Percentiles rank a stretch among this genome's conserved stretches.
Evolutionary conservation across 2,888 invertebrate species (phyloP).

Genomic region (Eledona agricola): DNA sequence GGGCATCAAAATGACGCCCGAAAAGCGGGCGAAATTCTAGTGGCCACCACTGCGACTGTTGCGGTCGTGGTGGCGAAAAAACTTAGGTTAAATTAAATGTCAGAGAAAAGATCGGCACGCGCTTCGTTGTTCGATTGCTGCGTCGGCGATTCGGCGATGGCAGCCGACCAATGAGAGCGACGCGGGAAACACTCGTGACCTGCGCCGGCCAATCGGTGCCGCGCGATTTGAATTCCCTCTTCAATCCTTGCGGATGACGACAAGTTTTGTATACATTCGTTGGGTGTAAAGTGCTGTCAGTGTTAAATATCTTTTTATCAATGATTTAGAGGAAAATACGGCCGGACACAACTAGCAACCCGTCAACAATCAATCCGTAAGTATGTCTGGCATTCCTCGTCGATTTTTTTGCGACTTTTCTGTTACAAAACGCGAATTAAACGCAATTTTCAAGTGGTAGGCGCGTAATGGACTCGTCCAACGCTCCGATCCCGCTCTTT

Average conservation of each 20-base stretch:
- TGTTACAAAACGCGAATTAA: conserved; percentile 57
- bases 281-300: conserved; percentile 62
- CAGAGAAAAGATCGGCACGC: conserved; percentile 53
- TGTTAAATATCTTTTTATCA: conserved; percentile 64
- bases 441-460: conserved; percentile 44
- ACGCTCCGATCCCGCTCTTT: conserved; percentile 61
- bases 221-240: conserved; percentile 63
- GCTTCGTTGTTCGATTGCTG: conserved; percentile 44
- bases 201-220: conserved; percentile 54
- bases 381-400: conserved; percentile 58
- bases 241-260: conserved; percentile 58
- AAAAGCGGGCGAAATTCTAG: conserved; percentile 45
- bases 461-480: conserved; percentile 59
- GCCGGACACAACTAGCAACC: conserved; percentile 73
- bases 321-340: conserved; percentile 76
- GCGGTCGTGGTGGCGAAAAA: conserved; percentile 28
- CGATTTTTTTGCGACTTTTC: conserved; percentile 53
- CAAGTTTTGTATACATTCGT: conserved; percentile 63
- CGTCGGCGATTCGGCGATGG: conserved; percentile 41
- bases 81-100: conserved; percentile 54
- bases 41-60: conserved; percentile 10
- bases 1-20: conserved; percentile 43
- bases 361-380: conserved; percentile 74
- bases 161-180: conserved; percentile 53
- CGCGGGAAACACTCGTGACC: conserved; percentile 62